A percentile compares a stretch with the other conserved stretches of the same genome.
phyloP scores from a whole-genome alignment of 1,140 invertebrate species.

The Sweltsa coloradensis region DNA sequence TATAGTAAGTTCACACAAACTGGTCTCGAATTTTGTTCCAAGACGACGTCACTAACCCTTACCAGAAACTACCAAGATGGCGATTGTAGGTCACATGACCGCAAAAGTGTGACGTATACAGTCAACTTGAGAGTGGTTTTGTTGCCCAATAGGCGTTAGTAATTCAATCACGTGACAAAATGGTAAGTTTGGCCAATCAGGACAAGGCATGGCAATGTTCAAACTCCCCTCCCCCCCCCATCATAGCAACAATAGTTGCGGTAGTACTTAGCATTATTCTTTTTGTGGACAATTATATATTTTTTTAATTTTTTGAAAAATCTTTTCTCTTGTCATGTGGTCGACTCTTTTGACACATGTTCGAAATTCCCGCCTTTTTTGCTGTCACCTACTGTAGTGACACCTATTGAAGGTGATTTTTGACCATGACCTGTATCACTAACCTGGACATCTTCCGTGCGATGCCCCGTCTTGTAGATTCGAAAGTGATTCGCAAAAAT shows the following conservation, averaged over 20 bases:
- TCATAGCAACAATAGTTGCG: background rate
- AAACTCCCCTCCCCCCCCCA: slow-evolving; percentile 1
- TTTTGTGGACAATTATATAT: no score
- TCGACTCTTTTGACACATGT: no score
- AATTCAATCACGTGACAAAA: slow-evolving; percentile 9
- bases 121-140: slow-evolving; percentile 14
- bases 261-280: slow-evolving; percentile 6
- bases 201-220: slow-evolving; percentile 2
- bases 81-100: slow-evolving; percentile 36
- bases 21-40: slow-evolving; percentile 9
- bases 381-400: no score
- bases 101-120: slow-evolving; percentile 32
- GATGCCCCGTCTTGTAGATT: no score
- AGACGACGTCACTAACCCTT: slow-evolving; percentile 27
- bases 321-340: no score
- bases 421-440: no score
- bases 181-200: slow-evolving; percentile 8
- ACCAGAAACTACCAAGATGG: slow-evolving; percentile 35
- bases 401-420: no score
- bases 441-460: no score
- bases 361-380: no score
- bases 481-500: no score
- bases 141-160: slow-evolving; percentile 9
- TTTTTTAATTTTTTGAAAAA: no score
- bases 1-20: no score